A percentile compares a stretch with the other conserved stretches of the same genome.
Conservation (phyloP, 2,888 invertebrate species). For the Scaptomyza cyrtandrae region DNA sequence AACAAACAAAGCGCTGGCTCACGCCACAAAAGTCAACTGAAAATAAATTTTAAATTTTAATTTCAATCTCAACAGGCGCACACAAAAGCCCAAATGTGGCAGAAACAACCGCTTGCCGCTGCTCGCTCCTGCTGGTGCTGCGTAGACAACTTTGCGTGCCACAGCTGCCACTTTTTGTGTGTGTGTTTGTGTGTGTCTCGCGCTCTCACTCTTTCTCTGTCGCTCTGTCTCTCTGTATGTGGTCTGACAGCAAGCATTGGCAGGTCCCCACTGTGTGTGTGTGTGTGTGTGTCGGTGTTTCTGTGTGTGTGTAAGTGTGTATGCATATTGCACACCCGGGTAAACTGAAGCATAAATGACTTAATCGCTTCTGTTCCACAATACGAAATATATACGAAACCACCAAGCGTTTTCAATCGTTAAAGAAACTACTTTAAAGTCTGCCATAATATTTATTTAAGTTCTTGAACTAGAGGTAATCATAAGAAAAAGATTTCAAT, state of each 20-base stretch:
- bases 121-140: conserved; percentile 49
- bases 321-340: conserved; percentile 62
- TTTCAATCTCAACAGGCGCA: conserved; percentile 68
- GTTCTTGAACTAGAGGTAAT: background rate
- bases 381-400: conserved; percentile 16
- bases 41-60: conserved; percentile 79
- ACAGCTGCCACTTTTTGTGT: conserved; percentile 50
- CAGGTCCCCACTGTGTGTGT: conserved; percentile 43
- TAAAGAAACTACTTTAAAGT: background rate
- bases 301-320: conserved; percentile 21
- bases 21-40: conserved; percentile 64
- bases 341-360: conserved; percentile 61
- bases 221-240: conserved; percentile 26
- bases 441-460: background rate
- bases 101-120: conserved; percentile 24
- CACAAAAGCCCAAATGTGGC: conserved; percentile 64
- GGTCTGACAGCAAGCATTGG: conserved; percentile 54
- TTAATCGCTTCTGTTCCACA: conserved; percentile 52
- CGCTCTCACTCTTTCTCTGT: conserved; percentile 3
- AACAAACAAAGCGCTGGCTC: conserved; percentile 43
- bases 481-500: background rate
- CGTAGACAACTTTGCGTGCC: conserved; percentile 69
- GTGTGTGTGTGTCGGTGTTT: conserved; percentile 22
- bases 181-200: conserved; percentile 11
- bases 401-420: background rate